Evolutionary conservation across 2,888 invertebrate genomes (phyloP), one percentile per base, ranked within the genome.

Genomic region (Gandaritis pyraliata): DNA sequence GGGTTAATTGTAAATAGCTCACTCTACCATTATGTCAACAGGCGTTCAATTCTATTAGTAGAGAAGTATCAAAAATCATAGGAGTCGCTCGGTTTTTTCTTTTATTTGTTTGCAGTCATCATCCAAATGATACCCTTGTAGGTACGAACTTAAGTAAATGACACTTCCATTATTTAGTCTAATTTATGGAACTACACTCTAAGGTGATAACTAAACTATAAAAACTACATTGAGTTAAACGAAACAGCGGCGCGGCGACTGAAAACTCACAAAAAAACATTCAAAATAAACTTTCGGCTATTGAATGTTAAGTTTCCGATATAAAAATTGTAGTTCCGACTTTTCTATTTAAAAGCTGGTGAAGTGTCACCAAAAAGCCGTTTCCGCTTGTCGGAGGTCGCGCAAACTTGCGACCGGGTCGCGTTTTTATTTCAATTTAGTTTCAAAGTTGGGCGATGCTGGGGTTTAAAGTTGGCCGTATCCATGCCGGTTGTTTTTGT

Each of bases 321-420:
- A 72, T 68, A 70, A 72, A 73, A 77, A 74, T 72, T 69, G 72
- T 68, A 73, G 66, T 72, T 66, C 63, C 65, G 54, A 68, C 69
- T 72, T 72, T 71, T 76, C 70, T 78, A 75, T 77, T 73, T 71
- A 70, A 71, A 72, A 66, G 61, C 43, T 58, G 65, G 57, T 54
- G 69, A 72, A 72, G 67, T 72, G 69, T 77, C 75, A 74, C 76
- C 71, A 75, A 71, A 55, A 66, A 66, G 55, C 61, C 50, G 52
- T 33, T 47, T 30, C 48, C 52, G 29, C 29, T 41, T 30, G 29
- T 41, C 29, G 39, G 7, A 33, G 10, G 57, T 18, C 12, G 6
- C 4, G 38, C 48, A 39, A 47, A 41, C 50, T 63, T 23, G 58
- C 58, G 58, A 63, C 58, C 41, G 15, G 36, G 36, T 58, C 45